Percentiles rank a stretch among this genome's conserved stretches.
phyloP scores from a whole-genome alignment of 2,888 invertebrate species.

The Pristionchus arcanus region DNA sequence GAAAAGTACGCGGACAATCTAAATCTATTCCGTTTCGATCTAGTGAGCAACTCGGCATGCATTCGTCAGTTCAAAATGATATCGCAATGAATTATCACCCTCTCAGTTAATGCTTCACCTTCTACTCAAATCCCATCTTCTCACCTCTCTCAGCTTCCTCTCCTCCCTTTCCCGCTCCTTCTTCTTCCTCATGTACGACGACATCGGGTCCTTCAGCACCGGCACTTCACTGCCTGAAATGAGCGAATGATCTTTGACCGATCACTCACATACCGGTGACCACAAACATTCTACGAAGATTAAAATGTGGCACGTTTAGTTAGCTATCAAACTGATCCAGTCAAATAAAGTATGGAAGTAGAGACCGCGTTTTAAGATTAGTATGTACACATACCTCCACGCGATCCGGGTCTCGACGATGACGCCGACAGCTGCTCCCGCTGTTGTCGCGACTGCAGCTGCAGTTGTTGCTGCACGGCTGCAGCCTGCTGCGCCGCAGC shows the following conservation, averaged over 20 bases:
- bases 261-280: background rate
- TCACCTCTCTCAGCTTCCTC: slow-evolving; percentile 35
- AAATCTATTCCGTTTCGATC: background rate
- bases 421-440: background rate
- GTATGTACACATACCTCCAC: background rate
- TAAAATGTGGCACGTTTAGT: no score
- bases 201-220: slow-evolving; percentile 53
- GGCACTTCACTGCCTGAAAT: background rate
- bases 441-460: background rate
- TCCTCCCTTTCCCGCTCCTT: slow-evolving; percentile 58
- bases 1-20: background rate
- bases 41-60: no score
- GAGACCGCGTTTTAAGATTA: no score
- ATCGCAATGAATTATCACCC: no score
- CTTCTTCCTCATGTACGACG: slow-evolving; percentile 67
- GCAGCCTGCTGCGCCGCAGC: background rate
- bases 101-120: no score
- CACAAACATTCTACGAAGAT: no score
- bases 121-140: background rate
- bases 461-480: background rate
- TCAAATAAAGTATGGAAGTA: no score
- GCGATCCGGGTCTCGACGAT: background rate
- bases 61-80: no score
- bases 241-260: background rate
- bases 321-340: no score